Conservation (phyloP, 2,113 vertebrate species). For the Rhea americana region DNA sequence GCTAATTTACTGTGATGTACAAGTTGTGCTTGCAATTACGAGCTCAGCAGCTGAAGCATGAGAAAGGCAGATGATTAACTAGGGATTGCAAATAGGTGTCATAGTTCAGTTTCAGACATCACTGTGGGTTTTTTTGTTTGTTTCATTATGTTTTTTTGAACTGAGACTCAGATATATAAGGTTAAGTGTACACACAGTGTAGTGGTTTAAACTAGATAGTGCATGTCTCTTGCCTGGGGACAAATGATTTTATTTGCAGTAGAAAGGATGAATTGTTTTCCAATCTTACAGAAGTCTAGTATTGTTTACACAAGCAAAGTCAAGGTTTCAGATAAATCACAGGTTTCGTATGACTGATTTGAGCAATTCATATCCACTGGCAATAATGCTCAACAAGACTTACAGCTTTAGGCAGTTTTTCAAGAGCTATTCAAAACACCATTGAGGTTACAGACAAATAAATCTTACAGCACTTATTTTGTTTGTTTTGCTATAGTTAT, state of each 20-base stretch:
- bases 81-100: neutral
- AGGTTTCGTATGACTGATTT: neutral
- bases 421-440: neutral
- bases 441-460: neutral
- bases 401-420: neutral
- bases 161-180: neutral
- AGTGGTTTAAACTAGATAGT: neutral
- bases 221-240: neutral
- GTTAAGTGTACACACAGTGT: neutral
- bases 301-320: neutral
- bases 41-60: neutral
- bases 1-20: neutral
- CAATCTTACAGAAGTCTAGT: neutral
- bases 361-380: neutral
- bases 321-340: neutral
- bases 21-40: neutral
- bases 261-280: neutral
- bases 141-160: no score
- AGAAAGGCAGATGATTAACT: neutral
- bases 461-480: neutral
- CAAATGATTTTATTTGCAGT: neutral
- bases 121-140: neutral
- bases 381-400: neutral
- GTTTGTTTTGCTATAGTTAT: neutral
- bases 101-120: neutral